These are phyloP conservation scores for Mirza zaza DNA, from an alignment of 2,113 vertebrate genomes.

Conservation along the genomic window DNA sequence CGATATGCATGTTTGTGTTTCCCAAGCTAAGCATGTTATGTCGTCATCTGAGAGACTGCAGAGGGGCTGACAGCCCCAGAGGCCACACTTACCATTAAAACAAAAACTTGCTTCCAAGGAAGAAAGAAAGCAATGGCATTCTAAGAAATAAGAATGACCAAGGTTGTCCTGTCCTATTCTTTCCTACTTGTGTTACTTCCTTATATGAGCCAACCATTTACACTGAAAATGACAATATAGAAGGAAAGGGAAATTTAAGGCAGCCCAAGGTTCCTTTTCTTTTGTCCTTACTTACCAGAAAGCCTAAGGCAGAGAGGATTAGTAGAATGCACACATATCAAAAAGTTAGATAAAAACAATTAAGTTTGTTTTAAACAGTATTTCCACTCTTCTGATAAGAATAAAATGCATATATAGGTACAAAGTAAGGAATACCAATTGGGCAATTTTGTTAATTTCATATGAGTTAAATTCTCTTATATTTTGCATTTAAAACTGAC, in stretches of 20 bases:
- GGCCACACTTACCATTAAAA: not conserved
- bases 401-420: not conserved
- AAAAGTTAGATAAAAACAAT: not conserved
- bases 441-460: not conserved
- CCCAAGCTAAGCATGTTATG: not conserved
- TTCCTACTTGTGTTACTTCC: not conserved
- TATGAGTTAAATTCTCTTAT: not conserved
- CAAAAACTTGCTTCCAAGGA: not conserved
- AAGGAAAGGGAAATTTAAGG: not conserved
- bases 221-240: not conserved
- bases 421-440: not conserved
- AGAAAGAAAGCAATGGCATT: not conserved
- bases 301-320: rapidly evolving
- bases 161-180: not conserved
- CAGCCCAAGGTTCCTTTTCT: not conserved
- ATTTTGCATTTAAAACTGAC: not conserved
- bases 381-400: not conserved
- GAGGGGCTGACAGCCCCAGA: not conserved
- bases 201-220: not conserved
- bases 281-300: not conserved
- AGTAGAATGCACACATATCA: not conserved
- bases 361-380: not conserved
- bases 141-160: not conserved
- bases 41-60: no score
- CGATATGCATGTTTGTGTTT: rapidly evolving